phyloP scores from a whole-genome alignment of 2,113 vertebrate species.

The Mellivora capensis region DNA sequence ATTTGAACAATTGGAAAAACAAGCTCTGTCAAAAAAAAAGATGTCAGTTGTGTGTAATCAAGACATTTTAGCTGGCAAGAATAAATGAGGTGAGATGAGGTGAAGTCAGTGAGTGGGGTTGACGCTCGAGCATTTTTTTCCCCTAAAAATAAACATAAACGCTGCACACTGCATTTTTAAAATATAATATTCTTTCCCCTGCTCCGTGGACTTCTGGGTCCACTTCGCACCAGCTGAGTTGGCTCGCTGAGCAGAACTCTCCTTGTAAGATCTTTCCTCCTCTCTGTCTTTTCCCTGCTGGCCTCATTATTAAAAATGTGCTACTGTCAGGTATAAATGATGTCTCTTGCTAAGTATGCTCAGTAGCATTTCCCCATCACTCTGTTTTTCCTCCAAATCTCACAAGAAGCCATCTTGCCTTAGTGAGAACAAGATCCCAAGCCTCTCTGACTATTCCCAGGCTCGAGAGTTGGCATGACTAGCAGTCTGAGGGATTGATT shows the following conservation, averaged over 20 bases:
- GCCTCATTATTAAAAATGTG: constrained; percentile 74
- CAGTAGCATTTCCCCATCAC: constrained; percentile 50
- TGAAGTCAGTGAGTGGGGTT: neutral
- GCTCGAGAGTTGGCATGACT: constrained; percentile 54
- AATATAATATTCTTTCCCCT: neutral
- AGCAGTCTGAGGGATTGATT: constrained; percentile 58
- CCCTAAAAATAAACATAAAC: constrained; percentile 41
- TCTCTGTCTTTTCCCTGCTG: constrained; percentile 41
- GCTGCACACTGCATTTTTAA: constrained; percentile 35
- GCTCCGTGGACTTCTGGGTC: constrained; percentile 21
- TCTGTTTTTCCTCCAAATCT: constrained; percentile 49
- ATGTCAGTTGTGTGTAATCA: neutral
- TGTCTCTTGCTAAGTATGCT: constrained; percentile 42
- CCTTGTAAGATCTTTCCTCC: neutral
- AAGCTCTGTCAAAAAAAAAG: neutral
- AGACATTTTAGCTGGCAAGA: neutral
- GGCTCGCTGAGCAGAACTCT: constrained; percentile 2
- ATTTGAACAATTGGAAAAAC: neutral
- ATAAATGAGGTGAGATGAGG: constrained; percentile 11
- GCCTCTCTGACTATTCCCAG: constrained; percentile 55
- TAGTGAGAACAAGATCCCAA: constrained; percentile 52
- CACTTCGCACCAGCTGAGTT: constrained; percentile 52
- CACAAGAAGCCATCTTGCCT: constrained; percentile 70
- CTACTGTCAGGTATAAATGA: constrained; percentile 56
- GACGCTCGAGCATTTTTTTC: neutral